phyloP scores from a whole-genome alignment of 2,888 invertebrate species.

The Polylopha cassiicola region DNA sequence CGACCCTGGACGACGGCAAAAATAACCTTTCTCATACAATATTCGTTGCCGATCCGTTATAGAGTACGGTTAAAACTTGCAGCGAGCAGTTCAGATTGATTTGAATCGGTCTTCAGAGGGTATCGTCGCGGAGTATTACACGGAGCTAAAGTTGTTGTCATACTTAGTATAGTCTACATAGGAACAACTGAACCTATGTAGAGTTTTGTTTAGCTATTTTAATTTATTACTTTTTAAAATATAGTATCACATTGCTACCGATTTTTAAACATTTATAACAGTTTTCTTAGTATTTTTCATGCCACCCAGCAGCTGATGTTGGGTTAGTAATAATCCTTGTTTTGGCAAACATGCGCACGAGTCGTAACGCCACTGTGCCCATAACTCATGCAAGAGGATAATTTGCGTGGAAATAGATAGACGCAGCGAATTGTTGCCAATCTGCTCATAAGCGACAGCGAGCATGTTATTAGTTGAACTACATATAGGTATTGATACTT shows the following conservation, averaged over 20 bases:
- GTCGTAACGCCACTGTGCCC: conserved; percentile 34
- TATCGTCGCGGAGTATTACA: too few species aligned
- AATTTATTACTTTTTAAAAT: too few species aligned
- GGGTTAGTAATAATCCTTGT: conserved; percentile 44
- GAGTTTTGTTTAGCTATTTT: too few species aligned
- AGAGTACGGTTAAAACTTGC: conserved; percentile 24
- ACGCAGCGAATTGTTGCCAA: conserved; percentile 42
- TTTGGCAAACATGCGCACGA: conserved; percentile 46
- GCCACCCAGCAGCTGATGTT: conserved; percentile 20
- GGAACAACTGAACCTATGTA: too few species aligned
- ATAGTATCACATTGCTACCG: too few species aligned
- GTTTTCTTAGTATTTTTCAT: conserved; percentile 11
- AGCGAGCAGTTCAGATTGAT: conserved; percentile 28
- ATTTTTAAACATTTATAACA: too few species aligned
- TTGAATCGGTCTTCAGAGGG: conserved; percentile 24
- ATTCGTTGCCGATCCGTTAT: conserved; percentile 36
- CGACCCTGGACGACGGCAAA: conserved; percentile 41
- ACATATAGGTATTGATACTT: conserved; percentile 17
- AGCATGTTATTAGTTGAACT: conserved; percentile 25
- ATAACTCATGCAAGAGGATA: conserved; percentile 49
- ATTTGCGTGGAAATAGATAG: conserved; percentile 48
- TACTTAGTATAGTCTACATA: too few species aligned
- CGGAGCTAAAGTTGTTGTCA: too few species aligned
- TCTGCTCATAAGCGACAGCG: conserved; percentile 32
- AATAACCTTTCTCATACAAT: conserved; percentile 45